A percentile compares a stretch with the other conserved stretches of the same genome.
These are phyloP conservation scores for Penelope pileata DNA, from an alignment of 2,113 vertebrate genomes.

Conservation along the genomic window DNA sequence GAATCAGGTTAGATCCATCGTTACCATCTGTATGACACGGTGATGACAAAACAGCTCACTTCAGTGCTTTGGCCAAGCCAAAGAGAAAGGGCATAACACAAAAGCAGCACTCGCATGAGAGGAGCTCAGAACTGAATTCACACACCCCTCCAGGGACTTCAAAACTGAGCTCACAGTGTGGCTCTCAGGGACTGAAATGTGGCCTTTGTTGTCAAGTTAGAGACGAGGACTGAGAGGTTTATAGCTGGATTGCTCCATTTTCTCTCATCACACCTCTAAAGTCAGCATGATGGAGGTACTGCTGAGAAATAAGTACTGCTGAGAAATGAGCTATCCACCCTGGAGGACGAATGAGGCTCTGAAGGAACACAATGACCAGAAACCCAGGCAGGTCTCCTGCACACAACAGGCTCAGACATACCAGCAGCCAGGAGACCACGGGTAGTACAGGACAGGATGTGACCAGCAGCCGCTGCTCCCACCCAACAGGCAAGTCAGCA, in stretches of 20 bases:
- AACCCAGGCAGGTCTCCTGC: neutral
- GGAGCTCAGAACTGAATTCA: neutral
- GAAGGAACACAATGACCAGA: neutral
- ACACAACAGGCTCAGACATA: neutral
- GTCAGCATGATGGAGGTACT: neutral
- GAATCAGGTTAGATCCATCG: constrained; percentile 92
- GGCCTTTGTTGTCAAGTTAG: neutral
- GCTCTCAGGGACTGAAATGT: neutral
- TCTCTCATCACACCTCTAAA: neutral
- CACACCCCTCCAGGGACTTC: neutral
- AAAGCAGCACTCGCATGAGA: neutral
- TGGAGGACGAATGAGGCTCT: neutral
- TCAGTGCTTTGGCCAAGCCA: constrained; percentile 59
- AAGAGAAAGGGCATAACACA: constrained; percentile 43
- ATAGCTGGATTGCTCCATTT: neutral
- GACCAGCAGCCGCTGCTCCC: neutral
- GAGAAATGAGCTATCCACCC: neutral
- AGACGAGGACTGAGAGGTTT: neutral
- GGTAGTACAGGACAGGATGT: neutral
- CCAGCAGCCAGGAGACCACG: neutral
- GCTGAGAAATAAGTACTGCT: neutral
- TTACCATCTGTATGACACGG: constrained; percentile 89
- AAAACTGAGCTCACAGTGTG: neutral
- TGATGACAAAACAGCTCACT: constrained; percentile 76
- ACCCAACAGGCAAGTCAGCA: neutral